phyloP scores from a whole-genome alignment of 2,113 vertebrate species.

The Chionomys nivalis region DNA sequence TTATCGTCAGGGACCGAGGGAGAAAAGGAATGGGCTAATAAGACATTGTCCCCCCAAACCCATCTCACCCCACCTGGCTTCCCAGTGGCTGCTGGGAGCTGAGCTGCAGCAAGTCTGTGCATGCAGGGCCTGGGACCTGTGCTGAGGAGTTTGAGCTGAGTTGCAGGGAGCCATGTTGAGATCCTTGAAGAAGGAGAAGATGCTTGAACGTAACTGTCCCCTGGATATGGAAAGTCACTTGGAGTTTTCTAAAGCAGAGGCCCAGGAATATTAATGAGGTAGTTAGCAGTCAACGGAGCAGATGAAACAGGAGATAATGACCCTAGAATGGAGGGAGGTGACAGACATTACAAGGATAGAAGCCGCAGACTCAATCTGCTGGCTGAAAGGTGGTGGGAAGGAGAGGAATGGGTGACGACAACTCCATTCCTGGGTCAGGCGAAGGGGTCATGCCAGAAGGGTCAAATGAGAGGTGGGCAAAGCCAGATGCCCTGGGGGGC shows the following conservation, averaged over 20 bases:
- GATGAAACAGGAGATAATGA: not conserved
- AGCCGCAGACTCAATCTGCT: not conserved
- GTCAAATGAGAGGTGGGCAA: not conserved
- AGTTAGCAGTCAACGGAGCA: not conserved
- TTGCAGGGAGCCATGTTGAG: not conserved
- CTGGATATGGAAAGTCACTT: not conserved
- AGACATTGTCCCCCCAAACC: fast-evolving
- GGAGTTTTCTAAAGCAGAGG: not conserved
- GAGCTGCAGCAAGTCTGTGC: not conserved
- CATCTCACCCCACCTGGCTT: not conserved
- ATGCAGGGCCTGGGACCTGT: not conserved
- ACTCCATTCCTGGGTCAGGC: no score
- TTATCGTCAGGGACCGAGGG: not conserved
- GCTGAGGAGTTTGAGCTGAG: not conserved
- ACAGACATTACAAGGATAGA: not conserved
- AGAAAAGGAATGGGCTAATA: not conserved
- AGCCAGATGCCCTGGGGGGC: no score
- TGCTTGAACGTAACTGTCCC: not conserved
- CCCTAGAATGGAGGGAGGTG: not conserved
- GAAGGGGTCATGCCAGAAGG: not conserved
- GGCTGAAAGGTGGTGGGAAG: not conserved
- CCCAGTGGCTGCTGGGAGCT: not conserved
- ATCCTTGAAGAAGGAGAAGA: not conserved
- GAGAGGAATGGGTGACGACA: not conserved
- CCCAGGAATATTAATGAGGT: not conserved